Evolutionary conservation across 2,888 invertebrate genomes (phyloP).

Genomic region (Sericinus montela): DNA sequence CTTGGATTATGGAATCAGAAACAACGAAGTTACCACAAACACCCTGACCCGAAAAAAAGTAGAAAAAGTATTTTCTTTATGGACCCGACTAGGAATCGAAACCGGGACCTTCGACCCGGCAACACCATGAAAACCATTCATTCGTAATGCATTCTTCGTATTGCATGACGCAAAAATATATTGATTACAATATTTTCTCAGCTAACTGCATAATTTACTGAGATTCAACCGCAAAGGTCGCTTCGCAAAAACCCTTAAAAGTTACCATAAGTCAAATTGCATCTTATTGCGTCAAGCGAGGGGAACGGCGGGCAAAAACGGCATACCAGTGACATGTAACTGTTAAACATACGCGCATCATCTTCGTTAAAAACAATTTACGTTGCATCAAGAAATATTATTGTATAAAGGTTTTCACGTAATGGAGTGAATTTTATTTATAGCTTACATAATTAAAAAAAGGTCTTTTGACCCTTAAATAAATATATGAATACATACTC

Average conservation of each 20-base stretch:
- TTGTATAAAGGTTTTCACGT: neutral
- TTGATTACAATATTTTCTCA: neutral
- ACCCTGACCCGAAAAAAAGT: no score
- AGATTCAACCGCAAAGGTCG: slow-evolving; percentile 6
- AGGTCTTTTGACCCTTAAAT: no score
- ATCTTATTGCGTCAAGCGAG: slow-evolving; percentile 8
- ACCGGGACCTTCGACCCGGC: no score
- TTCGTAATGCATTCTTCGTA: neutral
- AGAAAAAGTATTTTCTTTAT: no score
- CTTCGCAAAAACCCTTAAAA: slow-evolving; percentile 6
- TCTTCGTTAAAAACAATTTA: slow-evolving; percentile 7
- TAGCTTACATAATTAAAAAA: no score
- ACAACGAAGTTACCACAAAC: no score
- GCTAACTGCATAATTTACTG: slow-evolving; percentile 1
- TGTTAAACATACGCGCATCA: neutral
- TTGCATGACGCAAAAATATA: neutral
- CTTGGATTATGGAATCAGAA: no score
- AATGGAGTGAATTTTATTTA: neutral
- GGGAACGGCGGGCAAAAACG: slow-evolving; percentile 9
- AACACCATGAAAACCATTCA: no score
- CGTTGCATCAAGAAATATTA: slow-evolving; percentile 1
- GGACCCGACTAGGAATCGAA: no score
- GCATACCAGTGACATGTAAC: neutral
- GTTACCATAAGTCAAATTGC: slow-evolving; percentile 5
- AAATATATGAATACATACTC: no score